These are phyloP conservation scores for Zaprionus bogoriensis DNA, from an alignment of 2,888 invertebrate species.

Conservation along the genomic window DNA sequence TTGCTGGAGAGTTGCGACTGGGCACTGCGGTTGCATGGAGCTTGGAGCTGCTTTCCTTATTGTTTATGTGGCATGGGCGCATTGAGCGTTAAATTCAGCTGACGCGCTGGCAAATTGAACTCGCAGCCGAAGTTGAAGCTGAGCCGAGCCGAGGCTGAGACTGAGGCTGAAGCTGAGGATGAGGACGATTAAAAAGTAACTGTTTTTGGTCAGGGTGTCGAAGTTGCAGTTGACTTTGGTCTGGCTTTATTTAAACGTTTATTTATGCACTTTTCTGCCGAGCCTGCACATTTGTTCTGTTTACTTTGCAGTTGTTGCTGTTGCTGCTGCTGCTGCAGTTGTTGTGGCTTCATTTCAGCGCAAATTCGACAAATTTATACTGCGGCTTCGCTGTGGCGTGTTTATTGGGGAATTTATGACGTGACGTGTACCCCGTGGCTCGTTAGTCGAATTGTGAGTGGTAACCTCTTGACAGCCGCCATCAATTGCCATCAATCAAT, in stretches of 20 bases:
- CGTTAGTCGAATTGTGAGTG: constrained; percentile 63
- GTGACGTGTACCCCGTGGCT: constrained; percentile 57
- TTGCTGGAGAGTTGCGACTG: not conserved
- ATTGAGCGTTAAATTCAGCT: constrained; percentile 62
- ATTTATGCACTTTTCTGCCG: constrained; percentile 61
- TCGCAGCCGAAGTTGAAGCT: constrained; percentile 17
- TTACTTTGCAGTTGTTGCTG: constrained; percentile 42
- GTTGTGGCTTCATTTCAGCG: constrained; percentile 63
- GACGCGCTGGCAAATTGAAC: constrained; percentile 69
- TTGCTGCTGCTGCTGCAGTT: constrained; percentile 17
- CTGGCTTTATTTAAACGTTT: constrained; percentile 69
- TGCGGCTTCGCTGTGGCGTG: constrained; percentile 32
- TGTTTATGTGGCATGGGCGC: constrained; percentile 71
- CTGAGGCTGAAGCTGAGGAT: not conserved
- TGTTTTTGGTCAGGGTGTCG: constrained; percentile 63
- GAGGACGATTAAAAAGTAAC: constrained; percentile 74
- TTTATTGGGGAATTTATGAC: constrained; percentile 72
- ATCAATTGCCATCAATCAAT: constrained; percentile 70
- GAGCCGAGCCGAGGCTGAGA: not conserved
- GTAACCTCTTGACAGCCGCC: constrained; percentile 47
- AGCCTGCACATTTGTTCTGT: constrained; percentile 17
- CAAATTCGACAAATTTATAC: constrained; percentile 64
- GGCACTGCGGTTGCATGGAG: constrained; percentile 11
- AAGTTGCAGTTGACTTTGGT: constrained; percentile 45
- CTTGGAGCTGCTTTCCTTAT: constrained; percentile 63